phyloP scores from a whole-genome alignment of 2,797 vertebrate genomes.

The Lagodon rhomboides region DNA sequence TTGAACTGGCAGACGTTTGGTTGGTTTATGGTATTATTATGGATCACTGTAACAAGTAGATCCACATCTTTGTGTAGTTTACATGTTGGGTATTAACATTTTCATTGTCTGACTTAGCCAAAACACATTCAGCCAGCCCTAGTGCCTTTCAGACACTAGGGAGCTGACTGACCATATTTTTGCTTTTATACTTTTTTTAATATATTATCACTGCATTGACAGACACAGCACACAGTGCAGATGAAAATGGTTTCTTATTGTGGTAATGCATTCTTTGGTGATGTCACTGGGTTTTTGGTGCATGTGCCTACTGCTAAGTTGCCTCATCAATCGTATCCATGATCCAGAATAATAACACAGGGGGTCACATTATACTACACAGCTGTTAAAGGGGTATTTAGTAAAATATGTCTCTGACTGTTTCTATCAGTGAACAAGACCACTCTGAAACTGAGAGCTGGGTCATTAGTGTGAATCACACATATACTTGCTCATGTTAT shows the following conservation, averaged over 20 bases:
- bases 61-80: slow-evolving; percentile 6
- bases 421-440: neutral
- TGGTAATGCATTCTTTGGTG: slow-evolving; percentile 21
- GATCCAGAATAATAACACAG: slow-evolving; percentile 20
- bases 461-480: neutral
- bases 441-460: neutral
- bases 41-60: slow-evolving; percentile 24
- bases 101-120: slow-evolving; percentile 9
- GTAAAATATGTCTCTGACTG: neutral
- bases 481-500: neutral
- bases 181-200: neutral
- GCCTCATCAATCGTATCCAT: slow-evolving; percentile 21
- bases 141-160: neutral
- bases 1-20: neutral
- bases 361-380: neutral
- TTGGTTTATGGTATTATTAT: slow-evolving; percentile 9
- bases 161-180: neutral
- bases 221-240: slow-evolving; percentile 6
- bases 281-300: slow-evolving; percentile 13
- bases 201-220: neutral
- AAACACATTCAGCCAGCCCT: slow-evolving; percentile 36
- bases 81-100: neutral
- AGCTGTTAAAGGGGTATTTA: slow-evolving; percentile 2
- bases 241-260: slow-evolving; percentile 12
- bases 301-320: slow-evolving; percentile 31